Evolutionary conservation across 2,797 vertebrate genomes (phyloP).

Genomic region (Pyrocephalus nanus): DNA sequence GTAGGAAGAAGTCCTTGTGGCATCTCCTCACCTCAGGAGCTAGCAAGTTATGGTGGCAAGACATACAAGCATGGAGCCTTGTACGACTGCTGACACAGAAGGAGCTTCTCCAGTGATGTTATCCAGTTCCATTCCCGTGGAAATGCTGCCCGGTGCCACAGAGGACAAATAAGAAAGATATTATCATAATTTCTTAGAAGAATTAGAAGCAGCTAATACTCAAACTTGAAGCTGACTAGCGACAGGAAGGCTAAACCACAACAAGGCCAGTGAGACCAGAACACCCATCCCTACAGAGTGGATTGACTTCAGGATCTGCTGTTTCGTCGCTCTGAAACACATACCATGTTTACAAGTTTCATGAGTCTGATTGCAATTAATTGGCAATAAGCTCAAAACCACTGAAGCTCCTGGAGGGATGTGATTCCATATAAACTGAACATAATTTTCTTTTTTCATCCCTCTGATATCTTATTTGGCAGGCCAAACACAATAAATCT

Average conservation of each 20-base stretch:
- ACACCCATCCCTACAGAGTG: neutral
- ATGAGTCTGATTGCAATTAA: neutral
- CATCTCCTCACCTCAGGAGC: neutral
- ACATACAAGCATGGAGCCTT: neutral
- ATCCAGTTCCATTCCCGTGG: neutral
- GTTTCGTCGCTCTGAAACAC: neutral
- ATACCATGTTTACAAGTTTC: neutral
- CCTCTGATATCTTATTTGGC: neutral
- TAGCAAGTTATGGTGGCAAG: neutral
- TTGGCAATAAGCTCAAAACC: neutral
- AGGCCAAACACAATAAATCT: neutral
- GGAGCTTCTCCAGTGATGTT: neutral
- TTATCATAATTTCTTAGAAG: neutral
- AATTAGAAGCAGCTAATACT: neutral
- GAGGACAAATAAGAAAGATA: neutral
- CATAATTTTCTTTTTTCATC: neutral
- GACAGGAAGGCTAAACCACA: neutral
- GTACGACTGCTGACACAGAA: neutral
- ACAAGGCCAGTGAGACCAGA: neutral
- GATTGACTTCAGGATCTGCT: neutral
- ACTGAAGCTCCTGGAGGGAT: neutral
- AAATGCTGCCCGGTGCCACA: neutral
- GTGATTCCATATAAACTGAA: neutral
- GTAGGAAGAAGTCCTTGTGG: neutral
- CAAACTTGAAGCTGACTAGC: neutral